A percentile compares a stretch with the other conserved stretches of the same genome.
These are phyloP conservation scores for Cheilosia variabilis DNA, from an alignment of 2,888 invertebrate genomes.

Conservation along the genomic window DNA sequence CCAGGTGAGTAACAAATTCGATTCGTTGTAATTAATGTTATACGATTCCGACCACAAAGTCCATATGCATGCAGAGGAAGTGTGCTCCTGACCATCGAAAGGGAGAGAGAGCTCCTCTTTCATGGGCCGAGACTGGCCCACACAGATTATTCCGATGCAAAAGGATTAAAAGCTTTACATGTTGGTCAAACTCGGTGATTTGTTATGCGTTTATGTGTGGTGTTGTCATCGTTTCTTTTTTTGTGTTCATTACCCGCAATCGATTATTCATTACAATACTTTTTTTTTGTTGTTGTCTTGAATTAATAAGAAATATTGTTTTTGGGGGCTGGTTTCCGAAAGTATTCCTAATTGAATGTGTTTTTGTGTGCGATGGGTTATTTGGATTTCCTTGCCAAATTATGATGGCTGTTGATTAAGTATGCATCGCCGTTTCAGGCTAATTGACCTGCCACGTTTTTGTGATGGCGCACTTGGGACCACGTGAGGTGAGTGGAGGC, in stretches of 20 bases:
- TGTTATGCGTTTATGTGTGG: conserved; percentile 43
- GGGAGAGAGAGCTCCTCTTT: neutral
- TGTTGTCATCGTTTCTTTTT: conserved; percentile 27
- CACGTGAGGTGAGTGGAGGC: neutral
- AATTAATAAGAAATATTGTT: conserved; percentile 30
- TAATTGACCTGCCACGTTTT: conserved; percentile 17
- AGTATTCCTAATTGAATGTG: neutral
- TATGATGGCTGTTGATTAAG: conserved; percentile 36
- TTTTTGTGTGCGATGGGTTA: neutral
- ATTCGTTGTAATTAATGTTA: conserved; percentile 74
- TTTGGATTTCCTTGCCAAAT: conserved; percentile 3
- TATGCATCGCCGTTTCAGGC: conserved; percentile 32
- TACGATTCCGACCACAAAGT: conserved; percentile 64
- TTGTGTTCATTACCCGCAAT: conserved; percentile 14
- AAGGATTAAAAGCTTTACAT: conserved; percentile 72
- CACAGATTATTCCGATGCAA: conserved; percentile 62
- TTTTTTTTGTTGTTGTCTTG: conserved; percentile 10
- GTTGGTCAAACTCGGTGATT: conserved; percentile 49
- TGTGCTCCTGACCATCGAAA: conserved; percentile 2
- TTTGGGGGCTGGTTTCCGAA: neutral
- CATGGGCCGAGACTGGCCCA: conserved; percentile 9
- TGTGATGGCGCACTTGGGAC: neutral
- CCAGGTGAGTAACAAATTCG: conserved; percentile 74
- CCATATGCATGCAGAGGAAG: conserved; percentile 55
- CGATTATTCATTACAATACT: conserved; percentile 51